Evolutionary conservation across 2,797 vertebrate genomes (phyloP).

Genomic region (Hybognathus amarus): DNA sequence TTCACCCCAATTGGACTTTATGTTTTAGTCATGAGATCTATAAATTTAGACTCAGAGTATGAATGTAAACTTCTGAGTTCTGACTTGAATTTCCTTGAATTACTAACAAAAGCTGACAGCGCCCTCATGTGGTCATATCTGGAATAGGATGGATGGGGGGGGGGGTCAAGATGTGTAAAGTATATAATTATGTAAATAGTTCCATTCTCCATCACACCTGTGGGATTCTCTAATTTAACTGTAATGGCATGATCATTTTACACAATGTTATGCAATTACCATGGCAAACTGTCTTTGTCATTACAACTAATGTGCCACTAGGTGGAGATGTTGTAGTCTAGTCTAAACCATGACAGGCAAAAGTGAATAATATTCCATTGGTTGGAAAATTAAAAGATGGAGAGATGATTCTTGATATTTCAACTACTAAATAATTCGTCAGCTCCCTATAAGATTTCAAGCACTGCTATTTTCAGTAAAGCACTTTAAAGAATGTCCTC

Average conservation of each 20-base stretch:
- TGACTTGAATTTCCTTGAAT: not conserved
- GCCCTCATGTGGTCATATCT: slow-evolving; percentile 45
- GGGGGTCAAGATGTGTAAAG: not conserved
- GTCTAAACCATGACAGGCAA: not conserved
- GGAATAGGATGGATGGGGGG: not conserved
- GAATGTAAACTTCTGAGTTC: not conserved
- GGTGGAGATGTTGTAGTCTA: slow-evolving; percentile 45
- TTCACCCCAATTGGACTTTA: not conserved
- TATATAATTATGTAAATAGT: not conserved
- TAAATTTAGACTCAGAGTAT: not conserved
- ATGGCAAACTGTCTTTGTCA: not conserved
- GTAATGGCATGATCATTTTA: not conserved
- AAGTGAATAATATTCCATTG: not conserved
- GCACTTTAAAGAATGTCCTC: slow-evolving; percentile 18
- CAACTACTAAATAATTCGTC: slow-evolving; percentile 11
- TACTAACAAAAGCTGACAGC: slow-evolving; percentile 33
- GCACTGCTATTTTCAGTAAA: slow-evolving; percentile 17
- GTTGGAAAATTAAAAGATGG: slow-evolving; percentile 7
- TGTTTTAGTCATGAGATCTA: not conserved
- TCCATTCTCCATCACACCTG: not conserved
- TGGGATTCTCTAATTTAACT: not conserved
- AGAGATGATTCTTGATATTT: slow-evolving; percentile 8
- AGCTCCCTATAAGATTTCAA: slow-evolving; percentile 31
- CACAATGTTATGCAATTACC: not conserved
- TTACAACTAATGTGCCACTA: slow-evolving; percentile 45